Evolutionary conservation across 2,113 vertebrate species (phyloP), one percentile per base, ranked within the genome.

Genomic region (Chaetops frenatus): DNA sequence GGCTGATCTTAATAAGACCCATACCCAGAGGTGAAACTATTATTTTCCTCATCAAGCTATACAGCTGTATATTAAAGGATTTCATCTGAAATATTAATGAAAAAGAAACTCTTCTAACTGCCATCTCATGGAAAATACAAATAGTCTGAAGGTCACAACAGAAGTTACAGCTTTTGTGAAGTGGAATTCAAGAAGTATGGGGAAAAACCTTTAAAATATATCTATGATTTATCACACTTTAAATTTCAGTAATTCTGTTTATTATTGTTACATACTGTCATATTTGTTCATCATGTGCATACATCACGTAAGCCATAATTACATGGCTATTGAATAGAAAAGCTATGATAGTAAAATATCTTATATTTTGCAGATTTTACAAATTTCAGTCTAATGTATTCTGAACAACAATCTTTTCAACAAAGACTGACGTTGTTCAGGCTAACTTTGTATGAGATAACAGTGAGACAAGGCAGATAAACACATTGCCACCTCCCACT

Each of bases 271-370:
- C 11, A 47, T 11, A 11, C 29, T 48, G 24, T 47, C 22, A 15
- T 12, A 38, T 81, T 88, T 48, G 11, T 72, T 61, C 47, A 51
- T 40, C 3, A 3, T 1, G 7, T 29, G 19, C n/a, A 21, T 18
- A 45, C 69, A 12, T 50, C 57, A 36, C 1, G 0, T 12, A 54
- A 78, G 22, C 45, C 0, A 0, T 67, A 66, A 33, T 25, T 31
- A 14, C 24, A 42, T 6, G 13, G 33, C 40, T 65, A 29, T 42
- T 35, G 58, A 50, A 54, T 4, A 35, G 42, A 51, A 84, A 76
- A 89, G 15, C 38, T 36, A 28, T 13, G 33, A 54, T 2, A 38
- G 21, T 10, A 76, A 24, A 72, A 25, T 24, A 51, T 16, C 35
- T 48, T 50, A 0, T 14, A 58, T 56, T 64, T 78, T 29, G 20